Conservation (phyloP, 2,888 invertebrate species). For the Saturnia pavonia region DNA sequence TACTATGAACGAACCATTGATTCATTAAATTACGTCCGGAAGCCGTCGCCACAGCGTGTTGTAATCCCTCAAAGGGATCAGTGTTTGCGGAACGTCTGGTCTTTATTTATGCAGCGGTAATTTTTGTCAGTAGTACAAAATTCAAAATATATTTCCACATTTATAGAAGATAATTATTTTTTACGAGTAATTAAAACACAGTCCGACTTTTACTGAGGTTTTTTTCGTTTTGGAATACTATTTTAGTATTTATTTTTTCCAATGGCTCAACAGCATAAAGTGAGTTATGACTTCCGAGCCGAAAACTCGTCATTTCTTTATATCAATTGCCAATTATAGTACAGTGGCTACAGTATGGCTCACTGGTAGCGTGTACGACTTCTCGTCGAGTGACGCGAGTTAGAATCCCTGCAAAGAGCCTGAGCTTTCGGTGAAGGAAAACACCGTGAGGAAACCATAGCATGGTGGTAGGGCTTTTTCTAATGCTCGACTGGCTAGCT, state of each 20-base stretch:
- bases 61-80: constrained; percentile 43
- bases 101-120: constrained; percentile 24
- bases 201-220: neutral
- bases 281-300: too few relatives aligned
- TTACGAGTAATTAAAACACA: neutral
- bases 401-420: too few relatives aligned
- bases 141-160: constrained; percentile 16
- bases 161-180: neutral
- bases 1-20: constrained; percentile 27
- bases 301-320: too few relatives aligned
- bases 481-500: too few relatives aligned
- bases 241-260: neutral
- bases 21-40: constrained; percentile 47
- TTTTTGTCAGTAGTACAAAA: constrained; percentile 19
- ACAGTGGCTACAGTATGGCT: too few relatives aligned
- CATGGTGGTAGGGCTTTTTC: too few relatives aligned
- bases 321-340: too few relatives aligned
- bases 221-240: neutral
- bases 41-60: constrained; percentile 33
- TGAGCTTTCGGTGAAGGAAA: too few relatives aligned
- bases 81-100: constrained; percentile 21
- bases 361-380: too few relatives aligned
- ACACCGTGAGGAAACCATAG: too few relatives aligned
- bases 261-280: too few relatives aligned
- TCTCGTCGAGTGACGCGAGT: too few relatives aligned